These are phyloP conservation scores for Enteromius mattozi DNA, from an alignment of 2,797 vertebrate species.

Conservation along the genomic window DNA sequence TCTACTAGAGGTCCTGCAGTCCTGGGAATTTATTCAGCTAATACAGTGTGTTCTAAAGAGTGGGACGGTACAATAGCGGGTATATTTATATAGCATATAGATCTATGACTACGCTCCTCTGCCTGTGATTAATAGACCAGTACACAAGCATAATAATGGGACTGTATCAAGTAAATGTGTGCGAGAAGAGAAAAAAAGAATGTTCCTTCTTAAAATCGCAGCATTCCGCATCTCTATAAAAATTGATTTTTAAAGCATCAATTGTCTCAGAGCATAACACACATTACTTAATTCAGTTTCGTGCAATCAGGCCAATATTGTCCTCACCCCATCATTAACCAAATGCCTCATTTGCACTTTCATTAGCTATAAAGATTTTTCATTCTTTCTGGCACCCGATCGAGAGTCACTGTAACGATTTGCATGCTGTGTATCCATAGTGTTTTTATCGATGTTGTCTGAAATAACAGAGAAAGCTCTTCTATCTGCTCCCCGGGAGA, in stretches of 20 bases:
- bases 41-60: slow-evolving; percentile 64
- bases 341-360: slow-evolving; percentile 55
- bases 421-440: slow-evolving; percentile 34
- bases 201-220: slow-evolving; percentile 8
- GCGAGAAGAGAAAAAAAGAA: slow-evolving; percentile 11
- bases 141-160: slow-evolving; percentile 42
- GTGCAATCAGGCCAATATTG: slow-evolving; percentile 49
- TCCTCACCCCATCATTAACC: slow-evolving; percentile 51
- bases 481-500: slow-evolving; percentile 45
- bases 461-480: slow-evolving; percentile 34
- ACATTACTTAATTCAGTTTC: slow-evolving; percentile 44
- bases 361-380: slow-evolving; percentile 54
- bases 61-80: slow-evolving; percentile 59
- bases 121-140: slow-evolving; percentile 55
- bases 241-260: slow-evolving; percentile 48
- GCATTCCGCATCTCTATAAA: slow-evolving; percentile 12
- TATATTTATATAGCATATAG: slow-evolving; percentile 57
- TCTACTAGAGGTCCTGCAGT: slow-evolving; percentile 51
- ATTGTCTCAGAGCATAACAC: slow-evolving; percentile 39
- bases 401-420: slow-evolving; percentile 47
- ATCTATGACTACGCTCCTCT: slow-evolving; percentile 57
- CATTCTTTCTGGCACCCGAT: slow-evolving; percentile 37
- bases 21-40: slow-evolving; percentile 63
- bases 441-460: slow-evolving; percentile 46
- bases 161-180: slow-evolving; percentile 22